These are phyloP conservation scores for Melanotaenia pygmaea DNA, from an alignment of 2,797 vertebrate species.

Conservation along the genomic window DNA sequence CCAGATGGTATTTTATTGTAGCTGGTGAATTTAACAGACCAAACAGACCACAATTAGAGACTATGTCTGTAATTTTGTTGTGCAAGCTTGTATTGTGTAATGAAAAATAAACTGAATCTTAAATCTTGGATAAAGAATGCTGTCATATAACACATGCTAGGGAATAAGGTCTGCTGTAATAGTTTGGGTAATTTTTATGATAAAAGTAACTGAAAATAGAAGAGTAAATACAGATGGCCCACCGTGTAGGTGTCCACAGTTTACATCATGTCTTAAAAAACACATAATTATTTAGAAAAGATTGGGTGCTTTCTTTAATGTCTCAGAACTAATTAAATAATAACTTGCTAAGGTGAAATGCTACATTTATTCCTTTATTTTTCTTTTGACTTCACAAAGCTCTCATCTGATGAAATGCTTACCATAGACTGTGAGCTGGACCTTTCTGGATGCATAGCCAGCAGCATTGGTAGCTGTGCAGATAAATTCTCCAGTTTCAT, in stretches of 20 bases:
- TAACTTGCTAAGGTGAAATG: not conserved
- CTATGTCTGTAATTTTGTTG: not conserved
- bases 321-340: not conserved
- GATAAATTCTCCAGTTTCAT: slow-evolving; percentile 91
- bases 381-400: not conserved
- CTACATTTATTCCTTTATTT: not conserved
- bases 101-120: not conserved
- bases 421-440: slow-evolving; percentile 98
- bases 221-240: not conserved
- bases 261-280: not conserved
- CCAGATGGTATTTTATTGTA: not conserved
- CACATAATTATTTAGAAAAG: not conserved
- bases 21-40: not conserved
- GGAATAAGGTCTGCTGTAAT: not conserved
- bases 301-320: not conserved
- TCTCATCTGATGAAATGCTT: slow-evolving; percentile 41
- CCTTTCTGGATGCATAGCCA: slow-evolving; percentile 89
- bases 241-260: not conserved
- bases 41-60: not conserved
- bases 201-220: not conserved
- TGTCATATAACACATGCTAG: not conserved
- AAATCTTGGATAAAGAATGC: not conserved
- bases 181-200: too few relatives aligned
- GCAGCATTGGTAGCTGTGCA: slow-evolving; percentile 94
- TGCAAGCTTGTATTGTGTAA: not conserved